These are phyloP conservation scores for Acridotheres tristis DNA, from an alignment of 2,797 vertebrate genomes.

Conservation along the genomic window DNA sequence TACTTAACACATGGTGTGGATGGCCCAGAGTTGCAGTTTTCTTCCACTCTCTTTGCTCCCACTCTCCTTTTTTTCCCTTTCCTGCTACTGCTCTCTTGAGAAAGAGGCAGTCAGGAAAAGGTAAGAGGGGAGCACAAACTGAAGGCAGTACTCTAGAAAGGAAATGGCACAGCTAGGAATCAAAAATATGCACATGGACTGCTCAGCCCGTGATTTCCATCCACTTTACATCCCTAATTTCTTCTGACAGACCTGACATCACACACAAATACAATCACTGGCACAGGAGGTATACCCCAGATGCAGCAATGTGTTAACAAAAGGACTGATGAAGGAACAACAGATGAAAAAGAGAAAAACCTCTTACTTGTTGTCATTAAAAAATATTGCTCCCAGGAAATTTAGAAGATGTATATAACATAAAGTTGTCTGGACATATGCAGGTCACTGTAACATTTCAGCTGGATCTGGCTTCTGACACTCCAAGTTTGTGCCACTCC, in stretches of 20 bases:
- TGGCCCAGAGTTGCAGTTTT: constrained; percentile 18
- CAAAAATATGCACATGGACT: not conserved
- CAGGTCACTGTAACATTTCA: not conserved
- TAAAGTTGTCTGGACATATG: not conserved
- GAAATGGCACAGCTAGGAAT: not conserved
- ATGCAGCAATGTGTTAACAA: not conserved
- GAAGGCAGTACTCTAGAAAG: not conserved
- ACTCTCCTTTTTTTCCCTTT: constrained; percentile 8
- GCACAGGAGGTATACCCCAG: not conserved
- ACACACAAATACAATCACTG: not conserved
- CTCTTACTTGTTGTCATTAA: not conserved
- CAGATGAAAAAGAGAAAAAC: not conserved
- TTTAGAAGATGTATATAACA: not conserved
- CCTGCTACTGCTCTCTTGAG: not conserved
- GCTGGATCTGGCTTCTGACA: not conserved
- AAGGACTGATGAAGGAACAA: not conserved
- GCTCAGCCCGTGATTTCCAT: not conserved
- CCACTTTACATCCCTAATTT: not conserved
- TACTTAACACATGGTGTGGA: not conserved
- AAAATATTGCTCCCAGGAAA: not conserved
- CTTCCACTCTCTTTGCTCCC: not conserved
- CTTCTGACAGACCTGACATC: not conserved
- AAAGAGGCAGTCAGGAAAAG: not conserved
- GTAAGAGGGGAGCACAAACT: not conserved
- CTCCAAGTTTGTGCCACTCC: not conserved